Evolutionary conservation across 1,140 invertebrate species (phyloP).

Genomic region (Meloidogyne exigua): DNA sequence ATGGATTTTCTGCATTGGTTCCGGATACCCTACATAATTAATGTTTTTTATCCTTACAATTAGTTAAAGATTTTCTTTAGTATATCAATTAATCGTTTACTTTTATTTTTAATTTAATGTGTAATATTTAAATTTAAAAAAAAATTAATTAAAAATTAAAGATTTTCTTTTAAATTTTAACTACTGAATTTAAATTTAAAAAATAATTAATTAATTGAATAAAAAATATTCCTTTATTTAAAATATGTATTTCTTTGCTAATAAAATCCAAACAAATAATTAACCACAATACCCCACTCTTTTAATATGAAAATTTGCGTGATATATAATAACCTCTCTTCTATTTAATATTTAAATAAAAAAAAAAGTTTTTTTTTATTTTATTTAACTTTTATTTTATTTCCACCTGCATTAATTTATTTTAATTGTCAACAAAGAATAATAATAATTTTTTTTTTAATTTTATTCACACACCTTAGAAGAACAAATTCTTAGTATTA

Average conservation of each 20-base stretch:
- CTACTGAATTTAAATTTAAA: background rate
- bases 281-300: no score
- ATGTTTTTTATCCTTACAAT: no score
- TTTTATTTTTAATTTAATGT: no score
- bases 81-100: no score
- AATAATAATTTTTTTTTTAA: slow-evolving; percentile 15
- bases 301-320: background rate
- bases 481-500: background rate
- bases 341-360: background rate
- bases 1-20: no score
- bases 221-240: background rate
- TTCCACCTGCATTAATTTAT: slow-evolving; percentile 3
- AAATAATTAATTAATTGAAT: background rate
- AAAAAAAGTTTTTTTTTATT: slow-evolving; percentile 7
- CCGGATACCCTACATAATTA: no score
- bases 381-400: background rate
- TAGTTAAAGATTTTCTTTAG: no score
- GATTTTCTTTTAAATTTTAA: no score
- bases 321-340: background rate
- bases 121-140: no score
- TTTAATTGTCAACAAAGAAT: slow-evolving; percentile 7
- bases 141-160: no score
- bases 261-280: no score
- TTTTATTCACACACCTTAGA: background rate
- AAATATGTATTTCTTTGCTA: no score